Conservation (phyloP, 1,140 invertebrate genomes). For the Cardiocondyla obscurior region DNA sequence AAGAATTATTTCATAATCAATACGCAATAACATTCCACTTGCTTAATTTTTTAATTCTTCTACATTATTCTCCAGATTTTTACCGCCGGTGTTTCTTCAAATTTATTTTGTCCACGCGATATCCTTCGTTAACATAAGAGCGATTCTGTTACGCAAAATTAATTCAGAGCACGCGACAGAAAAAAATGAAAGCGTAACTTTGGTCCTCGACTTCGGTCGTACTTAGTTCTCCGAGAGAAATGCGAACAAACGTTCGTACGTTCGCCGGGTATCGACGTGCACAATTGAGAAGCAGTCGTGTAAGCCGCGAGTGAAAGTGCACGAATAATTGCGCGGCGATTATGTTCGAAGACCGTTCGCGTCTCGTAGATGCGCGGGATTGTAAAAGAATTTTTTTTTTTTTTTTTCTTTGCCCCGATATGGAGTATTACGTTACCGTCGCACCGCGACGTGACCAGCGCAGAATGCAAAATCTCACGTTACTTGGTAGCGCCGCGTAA, state of each 20-base stretch:
- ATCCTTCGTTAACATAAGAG: neutral
- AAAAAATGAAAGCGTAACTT: neutral
- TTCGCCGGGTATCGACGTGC: neutral
- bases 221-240: neutral
- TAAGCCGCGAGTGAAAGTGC: neutral
- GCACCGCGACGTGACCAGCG: constrained; percentile 33
- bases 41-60: neutral
- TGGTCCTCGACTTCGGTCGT: too few species aligned
- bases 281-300: neutral
- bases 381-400: too few species aligned
- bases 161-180: neutral
- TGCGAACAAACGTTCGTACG: neutral
- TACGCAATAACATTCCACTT: neutral
- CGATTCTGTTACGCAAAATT: neutral
- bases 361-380: neutral
- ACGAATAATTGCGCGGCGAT: constrained; percentile 26
- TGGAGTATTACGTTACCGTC: constrained; percentile 24
- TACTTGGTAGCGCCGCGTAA: constrained; percentile 59
- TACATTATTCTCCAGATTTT: neutral
- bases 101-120: neutral
- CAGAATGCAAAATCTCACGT: constrained; percentile 70
- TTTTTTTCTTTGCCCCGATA: constrained; percentile 5
- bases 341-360: neutral
- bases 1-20: neutral
- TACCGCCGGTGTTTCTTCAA: neutral